Evolutionary conservation across 1,140 invertebrate genomes (phyloP).

Genomic region (Apis florea): DNA sequence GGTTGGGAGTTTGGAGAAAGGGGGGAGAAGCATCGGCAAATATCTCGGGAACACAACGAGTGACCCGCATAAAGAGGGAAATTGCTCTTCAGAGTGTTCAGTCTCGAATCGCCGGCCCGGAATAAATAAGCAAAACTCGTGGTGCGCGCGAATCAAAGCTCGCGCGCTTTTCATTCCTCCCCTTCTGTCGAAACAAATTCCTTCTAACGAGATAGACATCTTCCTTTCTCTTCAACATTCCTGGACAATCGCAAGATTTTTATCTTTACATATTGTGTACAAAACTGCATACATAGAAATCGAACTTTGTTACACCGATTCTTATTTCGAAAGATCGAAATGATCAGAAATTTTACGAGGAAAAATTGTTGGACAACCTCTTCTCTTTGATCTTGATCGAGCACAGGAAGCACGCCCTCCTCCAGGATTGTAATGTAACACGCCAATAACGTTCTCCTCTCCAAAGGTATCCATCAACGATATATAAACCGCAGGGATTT

Average conservation of each 20-base stretch:
- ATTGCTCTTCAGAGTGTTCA: conserved; percentile 51
- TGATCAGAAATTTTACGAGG: no score
- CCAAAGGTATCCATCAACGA: conserved; percentile 33
- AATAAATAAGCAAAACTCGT: conserved; percentile 62
- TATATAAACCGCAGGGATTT: conserved; percentile 29
- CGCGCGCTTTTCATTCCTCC: conserved; percentile 17
- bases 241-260: conserved; percentile 37
- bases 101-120: conserved; percentile 53
- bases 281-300: no score
- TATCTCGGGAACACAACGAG: conserved; percentile 43
- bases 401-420: not conserved
- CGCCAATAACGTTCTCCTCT: conserved; percentile 12
- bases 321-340: no score
- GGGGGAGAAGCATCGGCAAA: conserved; percentile 13
- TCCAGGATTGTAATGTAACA: not conserved
- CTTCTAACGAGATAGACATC: conserved; percentile 54
- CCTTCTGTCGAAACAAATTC: conserved; percentile 13
- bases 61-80: conserved; percentile 46
- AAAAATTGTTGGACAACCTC: no score
- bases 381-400: not conserved
- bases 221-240: conserved; percentile 20
- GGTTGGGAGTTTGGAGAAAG: not conserved
- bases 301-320: no score
- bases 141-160: conserved; percentile 52
- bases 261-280: no score